phyloP scores from a whole-genome alignment of 1,140 invertebrate species.

The Berghia stephanieae region DNA sequence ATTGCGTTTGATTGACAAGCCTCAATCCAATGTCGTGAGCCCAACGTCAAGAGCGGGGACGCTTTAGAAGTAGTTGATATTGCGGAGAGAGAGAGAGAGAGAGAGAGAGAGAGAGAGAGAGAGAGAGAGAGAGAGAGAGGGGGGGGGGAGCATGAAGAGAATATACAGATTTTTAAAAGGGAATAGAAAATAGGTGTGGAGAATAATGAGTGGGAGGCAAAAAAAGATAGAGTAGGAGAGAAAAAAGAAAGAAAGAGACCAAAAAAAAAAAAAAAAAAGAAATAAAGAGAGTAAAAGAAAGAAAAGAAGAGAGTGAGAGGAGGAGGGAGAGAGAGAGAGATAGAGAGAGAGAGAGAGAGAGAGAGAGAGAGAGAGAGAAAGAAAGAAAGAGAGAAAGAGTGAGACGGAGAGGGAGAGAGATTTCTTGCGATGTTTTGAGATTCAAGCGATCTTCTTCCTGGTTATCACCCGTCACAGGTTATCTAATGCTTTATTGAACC shows the following conservation, averaged over 20 bases:
- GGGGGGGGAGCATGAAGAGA: not conserved
- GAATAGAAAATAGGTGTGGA: conserved; percentile 4
- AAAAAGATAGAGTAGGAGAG: not conserved
- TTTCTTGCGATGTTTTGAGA: too few relatives aligned
- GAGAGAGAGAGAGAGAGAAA: conserved; percentile 8
- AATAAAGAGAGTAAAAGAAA: not conserved
- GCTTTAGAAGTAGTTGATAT: too few relatives aligned
- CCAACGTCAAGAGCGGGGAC: too few relatives aligned
- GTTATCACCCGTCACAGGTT: too few relatives aligned
- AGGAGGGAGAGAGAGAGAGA: conserved; percentile 17
- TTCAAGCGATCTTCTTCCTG: too few relatives aligned
- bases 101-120: conserved; percentile 20
- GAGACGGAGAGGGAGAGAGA: not conserved
- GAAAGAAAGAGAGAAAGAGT: not conserved
- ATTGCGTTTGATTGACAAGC: too few relatives aligned
- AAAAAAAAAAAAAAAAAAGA: not conserved
- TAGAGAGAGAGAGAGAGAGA: not conserved
- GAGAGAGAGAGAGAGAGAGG: not conserved
- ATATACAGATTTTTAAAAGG: not conserved
- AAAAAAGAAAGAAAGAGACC: not conserved
- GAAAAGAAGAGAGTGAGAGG: conserved; percentile 16
- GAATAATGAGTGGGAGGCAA: not conserved
- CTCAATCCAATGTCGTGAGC: too few relatives aligned
- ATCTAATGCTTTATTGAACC: too few relatives aligned
- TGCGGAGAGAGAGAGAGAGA: conserved; percentile 19